Evolutionary conservation across 2,797 vertebrate genomes (phyloP).

Genomic region (Poeciliopsis presidionis): DNA sequence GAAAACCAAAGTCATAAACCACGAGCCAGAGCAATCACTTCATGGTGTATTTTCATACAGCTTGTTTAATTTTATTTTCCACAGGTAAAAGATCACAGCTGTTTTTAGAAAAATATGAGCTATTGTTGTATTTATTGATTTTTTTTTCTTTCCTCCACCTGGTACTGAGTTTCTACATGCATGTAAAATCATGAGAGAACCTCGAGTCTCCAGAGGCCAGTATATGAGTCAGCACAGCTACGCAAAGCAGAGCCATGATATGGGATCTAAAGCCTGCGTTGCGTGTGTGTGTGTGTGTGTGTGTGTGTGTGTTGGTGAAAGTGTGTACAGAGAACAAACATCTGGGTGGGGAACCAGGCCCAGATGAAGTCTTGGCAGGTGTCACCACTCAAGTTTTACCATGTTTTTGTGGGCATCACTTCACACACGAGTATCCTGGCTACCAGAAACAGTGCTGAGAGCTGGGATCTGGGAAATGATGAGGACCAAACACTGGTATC

Average conservation of each 20-base stretch:
- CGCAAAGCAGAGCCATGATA: conserved; percentile 62
- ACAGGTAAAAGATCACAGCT: conserved; percentile 68
- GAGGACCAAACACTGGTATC: conserved; percentile 58
- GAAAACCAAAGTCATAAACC: conserved; percentile 68
- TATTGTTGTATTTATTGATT: conserved; percentile 52
- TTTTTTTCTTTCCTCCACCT: conserved; percentile 33
- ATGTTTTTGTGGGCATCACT: conserved; percentile 77
- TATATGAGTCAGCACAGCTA: conserved; percentile 73
- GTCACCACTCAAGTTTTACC: conserved; percentile 74
- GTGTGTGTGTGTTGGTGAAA: not conserved
- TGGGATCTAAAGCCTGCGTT: conserved; percentile 49
- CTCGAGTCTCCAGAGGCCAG: conserved; percentile 66
- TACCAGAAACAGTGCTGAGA: conserved; percentile 75
- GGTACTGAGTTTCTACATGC: conserved; percentile 51
- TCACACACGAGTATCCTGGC: conserved; percentile 76
- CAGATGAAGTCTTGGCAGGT: conserved; percentile 79
- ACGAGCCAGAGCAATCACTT: conserved; percentile 52
- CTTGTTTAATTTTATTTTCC: conserved; percentile 62
- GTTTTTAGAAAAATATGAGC: conserved; percentile 60
- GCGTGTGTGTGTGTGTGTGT: not conserved
- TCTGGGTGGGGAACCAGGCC: conserved; percentile 63
- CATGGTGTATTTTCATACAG: conserved; percentile 55
- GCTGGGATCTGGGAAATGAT: conserved; percentile 67
- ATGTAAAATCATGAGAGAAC: conserved; percentile 66
- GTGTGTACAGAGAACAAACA: conserved; percentile 48